These are phyloP conservation scores for Urocolius indicus DNA, from an alignment of 2,113 vertebrate genomes.

Conservation along the genomic window DNA sequence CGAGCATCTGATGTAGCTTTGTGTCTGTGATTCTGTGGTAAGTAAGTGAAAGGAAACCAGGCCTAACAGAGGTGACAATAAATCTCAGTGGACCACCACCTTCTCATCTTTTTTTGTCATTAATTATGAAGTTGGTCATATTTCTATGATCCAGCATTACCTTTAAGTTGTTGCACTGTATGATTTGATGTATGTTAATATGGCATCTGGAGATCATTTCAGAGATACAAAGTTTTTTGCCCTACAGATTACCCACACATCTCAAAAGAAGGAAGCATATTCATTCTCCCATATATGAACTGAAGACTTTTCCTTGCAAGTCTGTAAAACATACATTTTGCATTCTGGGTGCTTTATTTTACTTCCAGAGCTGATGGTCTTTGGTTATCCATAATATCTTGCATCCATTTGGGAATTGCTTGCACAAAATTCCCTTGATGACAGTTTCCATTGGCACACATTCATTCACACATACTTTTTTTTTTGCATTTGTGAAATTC, in stretches of 20 bases:
- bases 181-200: not conserved
- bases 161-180: not conserved
- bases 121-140: not conserved
- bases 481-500: slow-evolving; percentile 60
- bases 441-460: slow-evolving; percentile 64
- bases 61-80: not conserved
- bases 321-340: not conserved
- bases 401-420: slow-evolving; percentile 27
- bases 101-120: not conserved
- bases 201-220: not conserved
- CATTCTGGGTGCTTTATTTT: not conserved
- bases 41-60: not conserved
- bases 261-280: not conserved
- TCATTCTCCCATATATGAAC: not conserved
- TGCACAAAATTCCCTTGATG: slow-evolving; percentile 27
- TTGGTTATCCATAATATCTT: slow-evolving; percentile 14
- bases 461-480: slow-evolving; percentile 48
- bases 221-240: not conserved
- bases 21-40: not conserved
- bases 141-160: not conserved
- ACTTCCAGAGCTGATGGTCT: not conserved
- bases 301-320: not conserved
- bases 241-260: not conserved
- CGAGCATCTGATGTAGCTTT: not conserved
- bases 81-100: not conserved